Evolutionary conservation across 2,888 invertebrate genomes (phyloP), one percentile per base, ranked within the genome.

Genomic region (Marronus borbonicus): DNA sequence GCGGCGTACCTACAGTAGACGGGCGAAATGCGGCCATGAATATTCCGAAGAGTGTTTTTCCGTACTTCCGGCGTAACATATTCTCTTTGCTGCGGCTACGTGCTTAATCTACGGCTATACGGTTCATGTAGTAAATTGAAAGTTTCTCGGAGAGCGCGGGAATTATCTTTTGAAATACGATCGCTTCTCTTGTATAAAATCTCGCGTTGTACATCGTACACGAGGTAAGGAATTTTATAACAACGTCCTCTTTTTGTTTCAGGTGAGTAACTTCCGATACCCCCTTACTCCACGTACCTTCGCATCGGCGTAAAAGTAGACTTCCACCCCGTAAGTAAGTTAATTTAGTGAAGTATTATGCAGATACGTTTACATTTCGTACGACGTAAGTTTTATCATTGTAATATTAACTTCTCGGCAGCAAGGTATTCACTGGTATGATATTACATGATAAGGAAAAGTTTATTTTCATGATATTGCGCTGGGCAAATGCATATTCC

Each of bases 61-160:
- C 68, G 24, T 68, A 68, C 68, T 50, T 68, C 50, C 24, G 50
- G 14, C 28, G 10, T 68, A 68, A 68, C 68, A 68, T 50, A 68
- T 68, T 68, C 68, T 68, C 68, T 31, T 62, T 62, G 62, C 62
- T 28, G 50, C 68, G 50, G 20, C 24, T 68, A 68, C 68, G 68
- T 68, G 68, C 28, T 50, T 68, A 50, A 68, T 68, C 68, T 68
- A 52, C 50, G 4, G 28, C 50, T 50, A 5, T 58, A 50, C 68
- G 50, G 49, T 50, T 28, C 28, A 49, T 50, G 68, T 68, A 68
- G 68, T 68, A 68, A 68, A 68, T 68, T 50, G 68, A 68, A 68
- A 50, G 28, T 68, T 50, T 68, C 49, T 50, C 24, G 3, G 24
- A 50, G 68, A 66, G 62, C 24, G 62, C 24, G 31, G 31, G 66